Percentiles rank a stretch among this genome's conserved stretches.
These are phyloP conservation scores for Otocyon megalotis DNA, from an alignment of 2,113 vertebrate species.

Conservation along the genomic window DNA sequence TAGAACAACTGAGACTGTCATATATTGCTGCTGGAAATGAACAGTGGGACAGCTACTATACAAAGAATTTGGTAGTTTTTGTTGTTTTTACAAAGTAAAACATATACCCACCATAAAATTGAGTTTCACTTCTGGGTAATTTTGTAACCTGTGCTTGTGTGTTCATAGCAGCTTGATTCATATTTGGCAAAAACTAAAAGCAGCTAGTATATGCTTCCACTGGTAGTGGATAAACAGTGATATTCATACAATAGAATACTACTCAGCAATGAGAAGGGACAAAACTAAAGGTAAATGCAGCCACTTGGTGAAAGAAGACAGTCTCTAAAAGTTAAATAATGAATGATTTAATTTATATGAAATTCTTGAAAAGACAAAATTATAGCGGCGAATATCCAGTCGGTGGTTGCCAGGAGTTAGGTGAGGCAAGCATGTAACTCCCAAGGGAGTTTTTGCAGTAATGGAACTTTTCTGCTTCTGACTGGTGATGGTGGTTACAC, in stretches of 20 bases:
- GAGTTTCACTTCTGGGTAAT: not conserved
- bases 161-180: not conserved
- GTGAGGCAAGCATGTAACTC: not conserved
- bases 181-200: not conserved
- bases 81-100: not conserved
- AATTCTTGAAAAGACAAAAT: not conserved
- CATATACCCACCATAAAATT: not conserved
- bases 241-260: not conserved
- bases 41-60: not conserved
- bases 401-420: not conserved
- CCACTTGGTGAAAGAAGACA: not conserved
- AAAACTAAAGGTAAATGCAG: not conserved
- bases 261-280: not conserved
- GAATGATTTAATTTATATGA: constrained; percentile 6
- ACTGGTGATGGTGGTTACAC: not conserved
- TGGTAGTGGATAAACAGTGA: not conserved
- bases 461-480: not conserved
- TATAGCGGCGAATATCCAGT: not conserved
- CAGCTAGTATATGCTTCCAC: not conserved
- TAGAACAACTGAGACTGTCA: not conserved
- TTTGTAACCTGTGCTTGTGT: not conserved
- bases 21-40: not conserved
- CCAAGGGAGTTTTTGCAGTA: not conserved
- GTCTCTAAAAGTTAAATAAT: not conserved
- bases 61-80: not conserved